Base-by-base conservation (phyloP, 2,888 invertebrate genomes). In the Sturmia bella region DNA sequence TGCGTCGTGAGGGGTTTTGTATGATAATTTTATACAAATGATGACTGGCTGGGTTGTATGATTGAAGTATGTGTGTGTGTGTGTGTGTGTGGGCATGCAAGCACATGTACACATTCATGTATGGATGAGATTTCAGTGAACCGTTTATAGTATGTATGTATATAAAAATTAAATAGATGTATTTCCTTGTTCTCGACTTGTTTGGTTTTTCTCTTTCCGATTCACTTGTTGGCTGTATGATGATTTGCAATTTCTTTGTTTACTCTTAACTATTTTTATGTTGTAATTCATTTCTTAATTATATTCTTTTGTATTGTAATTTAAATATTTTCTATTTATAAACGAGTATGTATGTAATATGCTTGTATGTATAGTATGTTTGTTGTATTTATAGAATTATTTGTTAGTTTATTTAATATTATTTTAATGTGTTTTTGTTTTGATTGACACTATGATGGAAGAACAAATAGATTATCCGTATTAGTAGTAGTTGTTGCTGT, bases 391-490 rank as follows among this genome's bases (percentile, higher is more conserved):
- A 19, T 70, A 15, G n/a, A 24, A 63, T 17, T 61, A 32, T 13
- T 63, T 64, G 50, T 27, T 43, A 43, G 19, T 52, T 76, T 56
- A 37, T 27, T 54, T 43, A 59, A 48, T 52, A 48, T 37, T 50
- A 37, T 43, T 75, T 72, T 73, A 61, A 68, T 50, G 70, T 48
- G 75, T 54, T 69, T 76, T 73, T 83, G 45, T 85, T 87, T 87
- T 87, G 89, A 90, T 91, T 90, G 90, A 91, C 90, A 91, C 90
- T 90, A 89, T 89, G 89, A 87, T 90, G 90, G 90, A 91, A 91
- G 90, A 91, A 90, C 90, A 91, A 90, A 89, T 87, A 89, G 89
- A 90, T 90, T 90, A 90, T 91, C 91, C 90, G 88, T 83, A 79
- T 75, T 77, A 74, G 77, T 74, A 75, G 70, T 83, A 56, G 61